Evolutionary conservation across 2,797 vertebrate species (phyloP), one percentile per base, ranked within the genome.

Genomic region (Alca torda): DNA sequence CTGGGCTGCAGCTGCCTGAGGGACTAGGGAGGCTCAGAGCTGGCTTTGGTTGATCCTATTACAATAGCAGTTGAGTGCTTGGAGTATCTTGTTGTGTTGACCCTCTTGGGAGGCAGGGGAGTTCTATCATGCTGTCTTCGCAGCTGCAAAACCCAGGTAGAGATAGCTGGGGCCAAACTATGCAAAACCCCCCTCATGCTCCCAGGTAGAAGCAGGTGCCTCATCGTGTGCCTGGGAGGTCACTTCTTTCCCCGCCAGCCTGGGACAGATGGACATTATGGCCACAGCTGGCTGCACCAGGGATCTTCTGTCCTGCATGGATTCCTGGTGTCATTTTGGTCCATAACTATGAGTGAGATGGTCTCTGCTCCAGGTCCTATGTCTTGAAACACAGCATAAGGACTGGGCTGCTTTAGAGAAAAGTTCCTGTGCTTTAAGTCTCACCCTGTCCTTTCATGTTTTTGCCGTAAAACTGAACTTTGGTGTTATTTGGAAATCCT

Each of bases 191-290:
- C 8, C 3, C 23, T 63, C 0, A 1, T 48, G 37, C 31, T 69
- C 16, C 33, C 3, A 6, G 53, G 53, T 37, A 84, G 84, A 77
- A 78, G 21, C 17, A 65, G 4, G 5, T 61, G 13, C 5, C 26
- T 87, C 3, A 1, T 37, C 2, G 10, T 1, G 4, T 28, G 16
- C 31, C 6, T 9, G 7, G 33, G 21, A 8, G 3, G 4, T 24
- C 51, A 21, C 37, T 4, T 51, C 24, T 24, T 26, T 72, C 77
- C 33, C 39, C 2, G 0, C 35, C 18, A 3, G 10, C 31, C 53
- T 84, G 2, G 0, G 26, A 26, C 39, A 68, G 33, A 33, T 1
- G 13, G 23, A 17, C 9, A 6, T 17, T 1, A 8, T 16, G 56
- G 12, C 50, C 37, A 37, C 31, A 39, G 57, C 10, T 2, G 4